phyloP scores from a whole-genome alignment of 2,797 vertebrate genomes.

The Hydrocynus forskahlii region DNA sequence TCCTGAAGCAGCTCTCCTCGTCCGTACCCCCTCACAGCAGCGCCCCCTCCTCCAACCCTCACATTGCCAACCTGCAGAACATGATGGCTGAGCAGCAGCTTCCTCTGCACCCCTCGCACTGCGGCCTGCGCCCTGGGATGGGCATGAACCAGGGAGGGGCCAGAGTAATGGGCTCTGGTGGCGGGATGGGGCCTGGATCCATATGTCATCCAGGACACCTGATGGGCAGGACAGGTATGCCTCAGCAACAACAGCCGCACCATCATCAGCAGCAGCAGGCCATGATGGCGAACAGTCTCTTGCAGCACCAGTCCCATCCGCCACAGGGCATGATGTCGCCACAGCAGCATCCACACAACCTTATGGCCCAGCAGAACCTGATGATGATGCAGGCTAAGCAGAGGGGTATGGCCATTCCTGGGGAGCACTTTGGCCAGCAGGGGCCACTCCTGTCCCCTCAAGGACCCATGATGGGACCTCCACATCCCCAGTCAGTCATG shows the following conservation, averaged over 20 bases:
- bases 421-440: constrained; percentile 90
- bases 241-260: constrained; percentile 81
- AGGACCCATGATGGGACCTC: constrained; percentile 90
- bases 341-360: constrained; percentile 89
- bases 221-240: constrained; percentile 94
- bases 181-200: constrained; percentile 69
- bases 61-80: constrained; percentile 91
- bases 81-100: constrained; percentile 97
- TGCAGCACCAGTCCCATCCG: constrained; percentile 77
- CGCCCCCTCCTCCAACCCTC: constrained; percentile 85
- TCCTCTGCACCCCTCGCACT: constrained; percentile 72
- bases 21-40: constrained; percentile 79
- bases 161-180: constrained; percentile 68
- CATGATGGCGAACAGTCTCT: constrained; percentile 87
- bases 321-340: constrained; percentile 84
- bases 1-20: constrained; percentile 89
- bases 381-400: constrained; percentile 98
- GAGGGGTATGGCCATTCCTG: constrained; percentile 86
- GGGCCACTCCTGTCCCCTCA: constrained; percentile 90
- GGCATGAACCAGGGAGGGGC: constrained; percentile 70
- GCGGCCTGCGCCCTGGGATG: constrained; percentile 83
- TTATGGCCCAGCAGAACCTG: constrained; percentile 96
- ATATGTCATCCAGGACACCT: constrained; percentile 92
- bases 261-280: constrained; percentile 78
- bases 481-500: constrained; percentile 89